These are phyloP conservation scores for Lamellibrachia columna DNA, from an alignment of 2,888 invertebrate species.

Conservation along the genomic window DNA sequence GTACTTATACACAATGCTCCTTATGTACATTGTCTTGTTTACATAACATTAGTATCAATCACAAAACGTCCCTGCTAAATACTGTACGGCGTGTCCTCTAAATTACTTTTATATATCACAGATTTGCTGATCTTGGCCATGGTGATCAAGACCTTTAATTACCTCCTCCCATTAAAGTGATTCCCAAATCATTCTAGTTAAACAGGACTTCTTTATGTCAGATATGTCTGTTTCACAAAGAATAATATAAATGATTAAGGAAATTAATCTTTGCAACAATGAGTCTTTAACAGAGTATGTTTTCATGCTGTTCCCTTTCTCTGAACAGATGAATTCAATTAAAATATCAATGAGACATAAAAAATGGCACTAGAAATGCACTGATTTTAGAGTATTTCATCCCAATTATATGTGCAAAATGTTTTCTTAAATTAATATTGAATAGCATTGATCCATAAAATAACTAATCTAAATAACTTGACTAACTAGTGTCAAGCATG, in stretches of 20 bases:
- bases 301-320: too few relatives aligned
- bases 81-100: not conserved
- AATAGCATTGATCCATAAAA: not conserved
- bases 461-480: not conserved
- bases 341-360: not conserved
- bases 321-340: not conserved
- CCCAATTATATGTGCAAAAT: not conserved
- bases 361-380: not conserved
- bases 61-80: not conserved
- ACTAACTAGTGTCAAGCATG: not conserved
- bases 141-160: not conserved
- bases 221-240: too few relatives aligned
- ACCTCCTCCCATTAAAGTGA: not conserved
- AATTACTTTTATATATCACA: not conserved
- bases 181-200: not conserved
- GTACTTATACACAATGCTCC: not conserved
- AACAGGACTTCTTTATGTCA: too few relatives aligned
- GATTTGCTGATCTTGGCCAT: not conserved
- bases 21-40: not conserved
- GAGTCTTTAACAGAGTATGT: too few relatives aligned
- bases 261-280: too few relatives aligned
- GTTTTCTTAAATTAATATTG: not conserved
- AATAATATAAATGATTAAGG: too few relatives aligned
- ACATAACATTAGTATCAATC: not conserved
- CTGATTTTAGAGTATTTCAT: not conserved